phyloP scores from a whole-genome alignment of 2,113 vertebrate genomes.

The Ahaetulla prasina region DNA sequence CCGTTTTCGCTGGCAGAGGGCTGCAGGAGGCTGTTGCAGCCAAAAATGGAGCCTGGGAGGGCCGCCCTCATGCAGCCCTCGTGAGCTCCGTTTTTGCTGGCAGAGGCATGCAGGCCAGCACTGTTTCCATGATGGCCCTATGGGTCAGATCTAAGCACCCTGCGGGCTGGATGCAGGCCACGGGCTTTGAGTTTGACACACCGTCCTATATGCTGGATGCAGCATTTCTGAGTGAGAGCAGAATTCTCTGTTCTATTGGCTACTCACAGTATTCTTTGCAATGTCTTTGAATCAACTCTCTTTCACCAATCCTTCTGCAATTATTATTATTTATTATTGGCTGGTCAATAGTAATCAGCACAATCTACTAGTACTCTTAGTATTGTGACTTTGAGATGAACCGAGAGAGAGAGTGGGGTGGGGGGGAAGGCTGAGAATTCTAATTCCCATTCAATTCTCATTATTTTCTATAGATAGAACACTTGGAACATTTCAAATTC shows the following conservation, averaged over 20 bases:
- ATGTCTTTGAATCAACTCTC: not conserved
- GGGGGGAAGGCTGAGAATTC: not conserved
- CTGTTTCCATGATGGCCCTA: too few species aligned
- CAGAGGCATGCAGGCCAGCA: too few species aligned
- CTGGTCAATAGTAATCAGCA: not conserved
- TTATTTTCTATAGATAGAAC: not conserved
- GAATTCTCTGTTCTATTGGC: not conserved
- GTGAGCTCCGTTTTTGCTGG: too few species aligned
- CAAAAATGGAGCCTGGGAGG: too few species aligned
- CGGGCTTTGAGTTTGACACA: too few species aligned
- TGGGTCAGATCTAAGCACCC: too few species aligned
- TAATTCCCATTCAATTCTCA: not conserved
- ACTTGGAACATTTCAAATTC: not conserved
- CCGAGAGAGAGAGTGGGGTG: not conserved
- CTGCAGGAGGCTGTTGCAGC: too few species aligned
- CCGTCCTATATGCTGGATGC: not conserved
- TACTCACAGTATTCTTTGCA: not conserved
- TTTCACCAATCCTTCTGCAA: not conserved
- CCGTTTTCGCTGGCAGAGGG: too few species aligned
- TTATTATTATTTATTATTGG: not conserved
- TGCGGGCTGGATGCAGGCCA: too few species aligned
- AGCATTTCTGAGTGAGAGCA: not conserved
- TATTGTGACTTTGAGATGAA: not conserved
- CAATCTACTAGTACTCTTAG: not conserved
- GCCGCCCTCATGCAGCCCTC: fast-evolving